These are phyloP conservation scores for Drosophila limbata DNA, from an alignment of 2,888 invertebrate genomes.

Conservation along the genomic window DNA sequence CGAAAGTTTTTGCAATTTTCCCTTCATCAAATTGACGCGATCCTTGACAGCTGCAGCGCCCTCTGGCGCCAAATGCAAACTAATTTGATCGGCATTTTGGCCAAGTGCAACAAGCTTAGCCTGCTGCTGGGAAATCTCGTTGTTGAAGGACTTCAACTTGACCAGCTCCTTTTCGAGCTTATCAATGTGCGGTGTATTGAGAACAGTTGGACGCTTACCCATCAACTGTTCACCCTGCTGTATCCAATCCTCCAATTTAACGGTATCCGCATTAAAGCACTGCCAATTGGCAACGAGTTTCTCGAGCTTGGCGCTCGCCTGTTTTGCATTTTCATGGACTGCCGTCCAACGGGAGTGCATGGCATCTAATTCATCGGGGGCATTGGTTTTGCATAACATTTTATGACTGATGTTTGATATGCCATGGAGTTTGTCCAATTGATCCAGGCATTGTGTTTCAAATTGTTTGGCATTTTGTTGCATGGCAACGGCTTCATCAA, in stretches of 20 bases:
- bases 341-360: constrained; percentile 94
- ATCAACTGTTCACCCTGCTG: constrained; percentile 88
- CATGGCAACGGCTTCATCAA: constrained; percentile 93
- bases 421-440: constrained; percentile 90
- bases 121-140: constrained; percentile 94
- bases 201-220: constrained; percentile 87
- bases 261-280: constrained; percentile 91
- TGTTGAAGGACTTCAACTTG: constrained; percentile 92
- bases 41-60: constrained; percentile 90
- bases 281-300: constrained; percentile 93
- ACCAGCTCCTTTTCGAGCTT: constrained; percentile 92
- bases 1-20: constrained; percentile 90
- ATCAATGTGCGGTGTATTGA: constrained; percentile 90
- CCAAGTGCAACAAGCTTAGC: constrained; percentile 92
- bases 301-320: constrained; percentile 92
- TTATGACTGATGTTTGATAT: constrained; percentile 91
- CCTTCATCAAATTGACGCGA: constrained; percentile 90
- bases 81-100: constrained; percentile 92
- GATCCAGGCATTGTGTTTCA: constrained; percentile 91
- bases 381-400: constrained; percentile 90
- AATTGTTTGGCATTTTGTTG: constrained; percentile 90
- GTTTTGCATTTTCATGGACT: constrained; percentile 92
- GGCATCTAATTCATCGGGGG: constrained; percentile 93
- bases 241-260: constrained; percentile 92
- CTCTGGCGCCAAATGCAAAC: constrained; percentile 91